phyloP scores from a whole-genome alignment of 2,797 vertebrate genomes.

The Melanotaenia pygmaea region DNA sequence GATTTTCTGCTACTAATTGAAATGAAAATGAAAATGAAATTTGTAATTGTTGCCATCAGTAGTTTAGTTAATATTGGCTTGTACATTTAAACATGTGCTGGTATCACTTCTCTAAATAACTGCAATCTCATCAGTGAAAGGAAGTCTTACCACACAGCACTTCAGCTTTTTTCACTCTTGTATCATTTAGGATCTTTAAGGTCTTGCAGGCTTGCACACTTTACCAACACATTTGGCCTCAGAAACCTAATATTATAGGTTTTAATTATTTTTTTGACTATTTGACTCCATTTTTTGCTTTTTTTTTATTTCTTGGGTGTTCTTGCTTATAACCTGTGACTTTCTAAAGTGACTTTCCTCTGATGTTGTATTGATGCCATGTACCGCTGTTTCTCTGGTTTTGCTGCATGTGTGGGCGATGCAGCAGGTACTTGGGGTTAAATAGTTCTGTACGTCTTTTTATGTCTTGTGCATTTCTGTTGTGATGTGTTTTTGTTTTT shows the following conservation, averaged over 20 bases:
- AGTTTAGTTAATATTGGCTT: too few relatives aligned
- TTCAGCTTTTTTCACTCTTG: too few relatives aligned
- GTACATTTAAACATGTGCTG: too few relatives aligned
- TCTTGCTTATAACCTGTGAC: conserved; percentile 23
- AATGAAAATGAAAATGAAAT: too few relatives aligned
- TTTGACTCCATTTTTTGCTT: background rate
- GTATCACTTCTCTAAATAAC: too few relatives aligned
- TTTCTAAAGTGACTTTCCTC: conserved; percentile 67
- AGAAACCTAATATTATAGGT: too few relatives aligned
- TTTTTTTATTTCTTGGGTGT: background rate
- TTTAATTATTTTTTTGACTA: background rate
- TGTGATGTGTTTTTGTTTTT: conserved; percentile 7
- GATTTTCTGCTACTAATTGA: too few relatives aligned
- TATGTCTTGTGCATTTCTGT: conserved; percentile 37
- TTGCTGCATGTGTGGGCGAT: conserved; percentile 82
- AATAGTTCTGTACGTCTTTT: conserved; percentile 61
- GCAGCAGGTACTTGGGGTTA: conserved; percentile 79
- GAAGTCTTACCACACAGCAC: too few relatives aligned
- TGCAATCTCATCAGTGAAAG: too few relatives aligned
- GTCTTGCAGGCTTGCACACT: background rate
- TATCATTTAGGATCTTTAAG: too few relatives aligned
- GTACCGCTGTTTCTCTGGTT: conserved; percentile 79
- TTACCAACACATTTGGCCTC: too few relatives aligned
- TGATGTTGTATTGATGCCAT: conserved; percentile 70
- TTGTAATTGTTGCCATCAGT: too few relatives aligned